A percentile compares a stretch with the other conserved stretches of the same genome.
phyloP scores from a whole-genome alignment of 2,797 vertebrate genomes.

The Bothrops alternatus region DNA sequence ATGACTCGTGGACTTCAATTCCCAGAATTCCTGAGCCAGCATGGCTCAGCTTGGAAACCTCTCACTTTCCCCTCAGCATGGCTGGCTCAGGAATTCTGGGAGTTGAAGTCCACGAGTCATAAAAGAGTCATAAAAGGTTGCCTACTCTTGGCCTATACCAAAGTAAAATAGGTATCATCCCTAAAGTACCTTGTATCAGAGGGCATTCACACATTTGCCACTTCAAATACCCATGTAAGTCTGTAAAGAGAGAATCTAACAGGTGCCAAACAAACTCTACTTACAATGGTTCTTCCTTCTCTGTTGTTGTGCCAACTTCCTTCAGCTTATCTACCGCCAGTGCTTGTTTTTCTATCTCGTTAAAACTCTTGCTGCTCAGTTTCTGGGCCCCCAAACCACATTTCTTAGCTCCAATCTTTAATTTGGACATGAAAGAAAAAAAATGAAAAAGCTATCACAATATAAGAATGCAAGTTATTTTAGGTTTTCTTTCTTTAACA shows the following conservation, averaged over 20 bases:
- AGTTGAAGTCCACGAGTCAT: no score
- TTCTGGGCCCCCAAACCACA: conserved; percentile 92
- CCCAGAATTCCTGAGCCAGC: no score
- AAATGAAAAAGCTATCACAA: background rate
- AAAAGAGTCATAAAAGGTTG: no score
- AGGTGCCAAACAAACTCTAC: conserved; percentile 45
- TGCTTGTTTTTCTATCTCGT: conserved; percentile 86
- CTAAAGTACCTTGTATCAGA: background rate
- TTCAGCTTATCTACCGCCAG: conserved; percentile 85
- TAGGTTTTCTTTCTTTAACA: background rate
- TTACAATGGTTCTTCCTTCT: conserved; percentile 80
- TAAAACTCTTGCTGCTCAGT: conserved; percentile 86
- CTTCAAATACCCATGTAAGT: background rate
- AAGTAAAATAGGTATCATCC: background rate
- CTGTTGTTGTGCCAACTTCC: conserved; percentile 63
- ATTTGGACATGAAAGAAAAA: conserved; percentile 11
- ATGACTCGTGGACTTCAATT: no score
- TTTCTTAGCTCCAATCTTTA: conserved; percentile 86
- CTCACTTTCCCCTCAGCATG: no score
- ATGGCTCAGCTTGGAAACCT: no score
- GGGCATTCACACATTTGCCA: background rate
- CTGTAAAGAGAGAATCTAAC: background rate
- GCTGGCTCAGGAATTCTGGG: no score
- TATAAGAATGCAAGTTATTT: background rate
- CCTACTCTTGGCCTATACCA: no score